These are phyloP conservation scores for Catagonus wagneri DNA, from an alignment of 2,113 vertebrate genomes.

Conservation along the genomic window DNA sequence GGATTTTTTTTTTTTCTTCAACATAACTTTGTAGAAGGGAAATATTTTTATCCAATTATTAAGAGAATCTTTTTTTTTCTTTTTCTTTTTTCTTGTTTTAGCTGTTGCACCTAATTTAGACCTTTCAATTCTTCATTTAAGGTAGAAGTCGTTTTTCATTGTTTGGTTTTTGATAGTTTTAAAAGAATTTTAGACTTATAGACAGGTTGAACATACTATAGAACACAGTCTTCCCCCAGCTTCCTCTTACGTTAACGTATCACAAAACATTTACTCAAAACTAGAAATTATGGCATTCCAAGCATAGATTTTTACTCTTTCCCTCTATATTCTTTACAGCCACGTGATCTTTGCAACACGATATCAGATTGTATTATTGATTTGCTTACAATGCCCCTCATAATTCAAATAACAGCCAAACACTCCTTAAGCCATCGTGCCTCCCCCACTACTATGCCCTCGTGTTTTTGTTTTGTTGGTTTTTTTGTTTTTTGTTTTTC, in stretches of 20 bases:
- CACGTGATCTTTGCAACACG: conserved; percentile 43
- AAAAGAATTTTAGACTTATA: not conserved
- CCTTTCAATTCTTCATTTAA: conserved; percentile 12
- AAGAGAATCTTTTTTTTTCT: not conserved
- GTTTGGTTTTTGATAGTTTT: conserved; percentile 20
- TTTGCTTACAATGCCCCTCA: conserved; percentile 39
- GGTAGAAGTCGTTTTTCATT: not conserved
- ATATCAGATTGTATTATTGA: conserved; percentile 5
- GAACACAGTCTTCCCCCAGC: not conserved
- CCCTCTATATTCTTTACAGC: conserved; percentile 13
- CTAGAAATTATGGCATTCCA: not conserved
- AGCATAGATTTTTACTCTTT: not conserved
- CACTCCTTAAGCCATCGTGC: not conserved
- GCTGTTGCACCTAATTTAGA: not conserved
- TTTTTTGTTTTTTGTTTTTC: too few relatives aligned
- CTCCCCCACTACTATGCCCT: not conserved
- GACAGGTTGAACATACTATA: not conserved
- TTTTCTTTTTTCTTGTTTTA: not conserved
- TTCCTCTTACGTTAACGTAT: not conserved
- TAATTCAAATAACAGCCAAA: not conserved
- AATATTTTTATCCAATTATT: not conserved
- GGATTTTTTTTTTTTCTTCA: not conserved
- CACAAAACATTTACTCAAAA: conserved; percentile 44
- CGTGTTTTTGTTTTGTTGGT: too few relatives aligned
- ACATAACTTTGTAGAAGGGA: too few relatives aligned